Evolutionary conservation across 2,797 vertebrate genomes (phyloP).

Genomic region (Anguilla anguilla): DNA sequence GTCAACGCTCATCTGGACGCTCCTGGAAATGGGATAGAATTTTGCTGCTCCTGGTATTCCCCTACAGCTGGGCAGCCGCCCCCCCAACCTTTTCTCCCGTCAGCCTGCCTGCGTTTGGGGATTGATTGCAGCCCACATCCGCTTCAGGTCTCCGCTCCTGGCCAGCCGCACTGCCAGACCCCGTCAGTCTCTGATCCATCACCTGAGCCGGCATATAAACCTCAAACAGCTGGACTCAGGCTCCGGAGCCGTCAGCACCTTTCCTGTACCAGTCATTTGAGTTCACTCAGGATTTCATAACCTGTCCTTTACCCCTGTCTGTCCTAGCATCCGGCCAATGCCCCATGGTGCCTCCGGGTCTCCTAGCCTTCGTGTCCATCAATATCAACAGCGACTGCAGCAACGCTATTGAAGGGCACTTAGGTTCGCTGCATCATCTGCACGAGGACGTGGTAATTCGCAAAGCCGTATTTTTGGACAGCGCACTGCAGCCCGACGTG

Average conservation of each 20-base stretch:
- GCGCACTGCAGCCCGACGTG: background rate
- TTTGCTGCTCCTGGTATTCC: background rate
- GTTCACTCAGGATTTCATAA: background rate
- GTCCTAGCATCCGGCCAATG: background rate
- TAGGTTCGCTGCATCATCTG: background rate
- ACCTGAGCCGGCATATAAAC: background rate
- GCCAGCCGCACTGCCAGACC: background rate
- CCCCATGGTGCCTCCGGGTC: background rate
- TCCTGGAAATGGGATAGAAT: background rate
- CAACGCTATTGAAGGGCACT: background rate
- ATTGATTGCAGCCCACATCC: background rate
- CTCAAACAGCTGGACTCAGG: background rate
- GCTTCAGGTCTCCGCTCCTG: background rate
- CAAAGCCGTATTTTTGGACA: background rate
- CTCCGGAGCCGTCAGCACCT: background rate
- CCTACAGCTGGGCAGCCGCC: background rate
- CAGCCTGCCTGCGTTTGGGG: background rate
- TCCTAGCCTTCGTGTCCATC: background rate
- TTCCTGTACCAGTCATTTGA: background rate
- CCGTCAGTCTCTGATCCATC: background rate
- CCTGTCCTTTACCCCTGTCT: background rate
- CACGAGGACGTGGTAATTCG: background rate
- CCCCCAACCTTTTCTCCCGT: background rate
- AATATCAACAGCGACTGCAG: background rate
- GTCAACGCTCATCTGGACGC: background rate